Evolutionary conservation across 2,113 vertebrate genomes (phyloP), one percentile per base, ranked within the genome.

Genomic region (Ciconia stormi): DNA sequence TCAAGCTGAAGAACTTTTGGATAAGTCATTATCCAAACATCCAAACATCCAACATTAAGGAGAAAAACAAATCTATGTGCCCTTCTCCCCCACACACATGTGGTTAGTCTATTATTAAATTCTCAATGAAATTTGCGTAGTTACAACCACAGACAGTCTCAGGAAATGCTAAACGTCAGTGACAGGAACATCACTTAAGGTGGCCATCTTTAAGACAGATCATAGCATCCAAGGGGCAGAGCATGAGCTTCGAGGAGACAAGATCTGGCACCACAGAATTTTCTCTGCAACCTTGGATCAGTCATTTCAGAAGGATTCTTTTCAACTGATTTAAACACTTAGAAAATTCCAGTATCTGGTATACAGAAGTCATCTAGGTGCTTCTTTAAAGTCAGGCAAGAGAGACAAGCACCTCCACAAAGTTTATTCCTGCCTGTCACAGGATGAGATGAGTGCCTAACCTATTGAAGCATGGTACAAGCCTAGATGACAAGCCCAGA

Each of bases 31-130:
- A 94, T 7, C 42, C 50, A 90, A 83, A 84, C 22, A 89, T 20
- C 25, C 69, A 86, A 83, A 84, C 19, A 89, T 23, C 22, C 52
- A 86, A 32, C 20, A 66, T 67, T 52, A 86, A 83, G 80, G 36
- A 66, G 82, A 82, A 93, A 73, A 86, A 3, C 38, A 86, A 62
- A 88, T 40, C 47, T 47, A 10, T 3, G 2, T 65, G 61, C 19
- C 58, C 38, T 83, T 89, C 66, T 58, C 72, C n/a, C 40, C 2
- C 26, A 0, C 40, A 32, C 55, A 76, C 81, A 62, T 10, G 16
- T 70, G 69, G 58, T 62, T 93, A 84, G 72, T 67, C 76, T 94
- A 58, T 94, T 95, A 81, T 90, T 95, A 96, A 89, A 92, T 87
- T 38, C 47, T 88, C 79, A 73, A 77, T 81, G 77, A 97, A 92